Evolutionary conservation across 2,888 invertebrate genomes (phyloP).

Genomic region (Lepidochitona cinerea): DNA sequence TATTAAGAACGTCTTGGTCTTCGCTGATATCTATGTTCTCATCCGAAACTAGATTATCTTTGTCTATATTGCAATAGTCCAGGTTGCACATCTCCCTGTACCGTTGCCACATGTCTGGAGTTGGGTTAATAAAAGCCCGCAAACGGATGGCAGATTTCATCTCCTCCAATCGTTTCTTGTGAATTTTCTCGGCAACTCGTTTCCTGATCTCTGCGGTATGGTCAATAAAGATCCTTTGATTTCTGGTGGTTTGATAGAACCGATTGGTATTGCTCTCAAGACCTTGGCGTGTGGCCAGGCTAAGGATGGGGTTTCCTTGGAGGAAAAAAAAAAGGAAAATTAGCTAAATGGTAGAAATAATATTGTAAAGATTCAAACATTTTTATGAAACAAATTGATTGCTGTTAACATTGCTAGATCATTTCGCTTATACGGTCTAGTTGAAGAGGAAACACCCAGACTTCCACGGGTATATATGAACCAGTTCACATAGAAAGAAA

Average conservation of each 20-base stretch:
- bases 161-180: background rate
- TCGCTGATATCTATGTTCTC: background rate
- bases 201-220: background rate
- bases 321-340: too few species aligned
- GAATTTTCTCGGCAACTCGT: background rate
- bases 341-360: too few species aligned
- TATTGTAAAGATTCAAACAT: too few species aligned
- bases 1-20: background rate
- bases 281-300: background rate
- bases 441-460: too few species aligned
- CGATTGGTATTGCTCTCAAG: background rate
- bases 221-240: background rate
- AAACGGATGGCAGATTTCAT: background rate
- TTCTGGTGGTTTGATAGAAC: background rate
- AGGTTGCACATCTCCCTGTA: background rate
- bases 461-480: too few species aligned
- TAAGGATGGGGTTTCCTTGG: background rate
- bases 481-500: too few species aligned
- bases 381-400: too few species aligned
- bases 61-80: background rate
- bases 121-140: background rate
- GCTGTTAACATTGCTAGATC: too few species aligned
- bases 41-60: background rate
- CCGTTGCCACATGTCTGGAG: background rate
- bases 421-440: too few species aligned